These are phyloP conservation scores for Mesocentrotus franciscanus DNA, from an alignment of 53 echinoderm and acorn worm genomes.

Conservation along the genomic window DNA sequence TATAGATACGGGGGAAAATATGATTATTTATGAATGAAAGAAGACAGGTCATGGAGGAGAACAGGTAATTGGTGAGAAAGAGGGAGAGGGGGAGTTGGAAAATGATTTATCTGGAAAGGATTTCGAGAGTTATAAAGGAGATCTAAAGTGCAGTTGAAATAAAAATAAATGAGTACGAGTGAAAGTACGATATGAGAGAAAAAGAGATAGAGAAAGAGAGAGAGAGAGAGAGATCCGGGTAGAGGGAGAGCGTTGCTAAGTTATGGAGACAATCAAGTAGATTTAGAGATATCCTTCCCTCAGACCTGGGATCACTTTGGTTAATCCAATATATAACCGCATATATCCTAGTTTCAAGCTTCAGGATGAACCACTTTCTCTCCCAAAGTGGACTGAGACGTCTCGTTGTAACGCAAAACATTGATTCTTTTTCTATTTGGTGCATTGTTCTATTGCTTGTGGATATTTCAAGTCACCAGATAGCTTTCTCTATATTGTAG, in stretches of 20 bases:
- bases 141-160: constrained; percentile 18
- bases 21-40: not conserved
- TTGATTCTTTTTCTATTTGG: not conserved
- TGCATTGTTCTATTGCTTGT: not conserved
- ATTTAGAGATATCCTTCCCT: constrained; percentile 17
- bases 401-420: not conserved
- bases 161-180: constrained; percentile 26
- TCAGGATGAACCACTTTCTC: not conserved
- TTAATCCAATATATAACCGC: constrained; percentile 22
- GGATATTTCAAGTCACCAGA: not conserved
- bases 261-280: not conserved
- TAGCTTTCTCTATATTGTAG: not conserved
- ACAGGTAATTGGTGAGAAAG: not conserved
- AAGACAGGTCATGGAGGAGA: not conserved
- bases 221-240: not conserved
- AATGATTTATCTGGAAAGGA: not conserved
- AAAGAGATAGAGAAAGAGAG: not conserved
- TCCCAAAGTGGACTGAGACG: not conserved
- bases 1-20: not conserved
- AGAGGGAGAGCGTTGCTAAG: not conserved
- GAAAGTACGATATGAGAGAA: not conserved
- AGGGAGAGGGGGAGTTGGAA: not conserved
- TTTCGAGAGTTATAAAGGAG: not conserved
- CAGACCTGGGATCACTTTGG: constrained; percentile 24
- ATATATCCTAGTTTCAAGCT: not conserved